Percentiles rank a stretch among this genome's conserved stretches.
These are phyloP conservation scores for Dermatemys mawii DNA, from an alignment of 2,113 vertebrate species.

Conservation along the genomic window DNA sequence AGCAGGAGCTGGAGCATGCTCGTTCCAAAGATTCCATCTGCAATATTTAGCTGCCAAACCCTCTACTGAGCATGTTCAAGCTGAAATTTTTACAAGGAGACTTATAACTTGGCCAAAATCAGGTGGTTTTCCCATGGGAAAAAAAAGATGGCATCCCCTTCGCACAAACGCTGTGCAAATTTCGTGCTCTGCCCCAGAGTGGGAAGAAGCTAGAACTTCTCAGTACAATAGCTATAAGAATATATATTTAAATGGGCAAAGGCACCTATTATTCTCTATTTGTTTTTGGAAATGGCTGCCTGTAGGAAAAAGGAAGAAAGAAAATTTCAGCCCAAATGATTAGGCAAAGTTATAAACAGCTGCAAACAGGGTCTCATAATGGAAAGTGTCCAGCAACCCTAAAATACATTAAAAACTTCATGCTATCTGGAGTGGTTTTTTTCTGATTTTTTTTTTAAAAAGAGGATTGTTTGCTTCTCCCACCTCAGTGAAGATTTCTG, in stretches of 20 bases:
- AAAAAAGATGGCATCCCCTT: background rate
- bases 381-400: background rate
- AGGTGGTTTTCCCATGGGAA: no score
- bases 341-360: background rate
- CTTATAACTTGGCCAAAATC: no score
- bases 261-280: background rate
- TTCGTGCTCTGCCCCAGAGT: background rate
- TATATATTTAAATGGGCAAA: background rate
- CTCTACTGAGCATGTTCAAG: no score
- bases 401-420: rapidly evolving
- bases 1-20: no score
- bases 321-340: background rate
- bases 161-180: background rate
- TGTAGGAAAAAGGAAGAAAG: background rate
- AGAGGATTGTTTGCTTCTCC: background rate
- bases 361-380: no score
- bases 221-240: background rate
- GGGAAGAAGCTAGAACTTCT: no score
- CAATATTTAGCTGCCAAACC: no score
- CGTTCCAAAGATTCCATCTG: no score
- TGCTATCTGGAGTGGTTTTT: rapidly evolving
- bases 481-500: conserved; percentile 80
- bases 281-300: background rate
- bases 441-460: no score
- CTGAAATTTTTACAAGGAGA: no score